These are phyloP conservation scores for Aporophyla lueneburgensis DNA, from an alignment of 2,888 invertebrate species.

Conservation along the genomic window DNA sequence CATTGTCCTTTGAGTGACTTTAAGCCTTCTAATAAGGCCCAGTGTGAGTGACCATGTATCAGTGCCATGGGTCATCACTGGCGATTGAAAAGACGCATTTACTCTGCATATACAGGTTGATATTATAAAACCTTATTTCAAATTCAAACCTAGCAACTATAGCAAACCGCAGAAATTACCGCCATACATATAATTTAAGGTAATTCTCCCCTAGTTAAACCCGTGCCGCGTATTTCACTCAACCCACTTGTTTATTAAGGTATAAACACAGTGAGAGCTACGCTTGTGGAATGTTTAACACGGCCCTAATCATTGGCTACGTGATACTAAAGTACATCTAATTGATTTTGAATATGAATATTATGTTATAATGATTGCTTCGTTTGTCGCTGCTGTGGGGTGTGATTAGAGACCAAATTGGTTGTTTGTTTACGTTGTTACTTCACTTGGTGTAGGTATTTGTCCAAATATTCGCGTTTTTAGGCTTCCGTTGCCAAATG, in stretches of 20 bases:
- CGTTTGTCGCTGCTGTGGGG: constrained; percentile 18
- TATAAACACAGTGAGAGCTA: constrained; percentile 45
- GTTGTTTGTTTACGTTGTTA: constrained; percentile 14
- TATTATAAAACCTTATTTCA: not conserved
- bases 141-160: not conserved
- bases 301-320: constrained; percentile 34
- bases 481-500: no score
- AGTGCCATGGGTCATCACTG: not conserved
- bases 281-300: constrained; percentile 44
- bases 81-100: not conserved
- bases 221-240: constrained; percentile 25
- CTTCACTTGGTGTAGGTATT: no score
- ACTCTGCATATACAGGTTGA: not conserved
- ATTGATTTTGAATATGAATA: constrained; percentile 61
- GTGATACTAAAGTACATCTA: constrained; percentile 40
- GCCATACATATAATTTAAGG: constrained; percentile 28
- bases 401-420: constrained; percentile 31
- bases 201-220: constrained; percentile 30
- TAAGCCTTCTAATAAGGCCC: no score
- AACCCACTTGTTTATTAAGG: constrained; percentile 47
- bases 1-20: no score
- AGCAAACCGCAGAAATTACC: constrained; percentile 3
- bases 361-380: constrained; percentile 24
- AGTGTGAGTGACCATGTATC: no score
- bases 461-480: no score